Conservation (phyloP, 92 coral and sea anemone species). For the Actinernus sp. region DNA sequence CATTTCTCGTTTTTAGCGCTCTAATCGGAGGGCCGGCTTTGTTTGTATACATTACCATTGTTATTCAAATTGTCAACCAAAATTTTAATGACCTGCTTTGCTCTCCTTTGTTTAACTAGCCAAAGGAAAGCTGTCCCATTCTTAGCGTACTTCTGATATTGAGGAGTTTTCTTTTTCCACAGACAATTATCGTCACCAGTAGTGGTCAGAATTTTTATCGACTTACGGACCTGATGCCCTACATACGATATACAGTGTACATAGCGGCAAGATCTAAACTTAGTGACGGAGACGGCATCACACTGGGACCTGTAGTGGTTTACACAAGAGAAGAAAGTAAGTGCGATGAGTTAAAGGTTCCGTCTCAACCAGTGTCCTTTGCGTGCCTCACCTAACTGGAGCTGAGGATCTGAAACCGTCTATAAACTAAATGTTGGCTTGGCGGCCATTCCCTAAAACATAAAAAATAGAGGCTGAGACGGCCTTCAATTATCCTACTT, state of each 20-base stretch:
- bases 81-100: no score
- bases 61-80: no score
- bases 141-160: no score
- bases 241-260: slow-evolving; percentile 27
- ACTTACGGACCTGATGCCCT: slow-evolving; percentile 20
- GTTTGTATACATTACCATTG: no score
- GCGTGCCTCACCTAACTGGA: background rate
- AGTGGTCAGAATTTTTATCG: slow-evolving; percentile 32
- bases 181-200: slow-evolving; percentile 10
- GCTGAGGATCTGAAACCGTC: no score
- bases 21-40: no score
- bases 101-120: no score
- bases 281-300: slow-evolving; percentile 6
- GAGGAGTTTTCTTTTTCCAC: background rate
- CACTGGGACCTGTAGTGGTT: slow-evolving; percentile 30
- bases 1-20: no score
- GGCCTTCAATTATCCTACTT: no score
- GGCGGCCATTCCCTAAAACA: background rate
- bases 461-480: no score
- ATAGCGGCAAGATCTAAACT: slow-evolving; percentile 9
- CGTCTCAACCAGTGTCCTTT: background rate
- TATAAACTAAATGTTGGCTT: no score
- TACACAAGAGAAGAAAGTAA: slow-evolving; percentile 45
- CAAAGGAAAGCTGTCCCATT: no score
- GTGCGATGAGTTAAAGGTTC: background rate